Evolutionary conservation across 2,888 invertebrate genomes (phyloP), one percentile per base, ranked within the genome.

Genomic region (Drosophila neonasuta): DNA sequence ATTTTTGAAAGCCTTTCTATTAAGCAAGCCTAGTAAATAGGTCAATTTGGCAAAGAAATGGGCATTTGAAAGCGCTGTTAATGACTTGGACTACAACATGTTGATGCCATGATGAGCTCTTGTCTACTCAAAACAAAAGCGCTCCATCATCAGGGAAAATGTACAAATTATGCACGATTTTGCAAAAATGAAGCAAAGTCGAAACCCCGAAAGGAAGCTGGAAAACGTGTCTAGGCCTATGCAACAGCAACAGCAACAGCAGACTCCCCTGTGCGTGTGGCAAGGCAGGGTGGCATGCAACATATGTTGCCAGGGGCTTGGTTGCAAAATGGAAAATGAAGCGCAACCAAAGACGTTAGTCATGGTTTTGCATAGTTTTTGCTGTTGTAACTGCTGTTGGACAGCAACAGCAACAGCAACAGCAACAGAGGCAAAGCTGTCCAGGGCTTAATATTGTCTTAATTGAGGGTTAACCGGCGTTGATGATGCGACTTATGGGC

Each of bases 391-490:
- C 65, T 57, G 68, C 41, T 71, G 71, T 39, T 34, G 36, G 57
- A 44, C 51, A 60, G 54, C 60, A 61, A 51, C 52, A 55, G 61
- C 42, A 61, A 49, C 10, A 46, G 13, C 48, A 61, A 49, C 10
- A 46, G 13, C 48, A 57, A 30, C 39, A 56, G 45, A 45, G 50
- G 36, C 29, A 39, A 41, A 39, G 67, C 70, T 77, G 84, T 71
- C 86, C 85, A 77, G 81, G 77, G 77, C 82, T 88, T 88, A 89
- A 89, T 89, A 84, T 88, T 81, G 87, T 88, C 88, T 89, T 89
- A 89, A 89, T 89, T 89, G 89, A 88, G 89, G 89, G 89, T 89
- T 89, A 89, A 89, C 89, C 89, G 85, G 88, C 87, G 88, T 89
- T 89, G 88, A 89, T 89, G 88, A 89, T 87, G 87, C 87, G 82